Base-by-base conservation (phyloP, 2,888 invertebrate genomes). In the Tryphoninae sp. region DNA sequence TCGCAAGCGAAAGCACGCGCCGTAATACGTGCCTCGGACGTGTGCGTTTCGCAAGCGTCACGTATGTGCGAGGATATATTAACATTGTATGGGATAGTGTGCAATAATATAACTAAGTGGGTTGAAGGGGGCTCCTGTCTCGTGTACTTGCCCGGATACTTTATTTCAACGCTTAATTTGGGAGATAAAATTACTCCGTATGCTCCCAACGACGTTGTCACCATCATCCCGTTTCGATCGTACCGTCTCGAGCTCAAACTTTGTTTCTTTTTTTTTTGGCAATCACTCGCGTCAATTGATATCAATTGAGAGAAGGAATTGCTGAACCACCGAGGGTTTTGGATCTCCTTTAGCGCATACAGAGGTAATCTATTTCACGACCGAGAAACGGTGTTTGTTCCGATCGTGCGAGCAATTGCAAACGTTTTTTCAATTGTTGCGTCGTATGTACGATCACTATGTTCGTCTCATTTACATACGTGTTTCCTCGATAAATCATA, bases 201-300 rank as follows among this genome's bases (percentile, higher is more conserved):
- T 45, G 45, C 13, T 45, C 51, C 13, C 51, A 22, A 23, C 26
- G 13, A 45, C 58, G 11, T 55, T 40, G 22, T 62, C 64, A 42
- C 16, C 40, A 8, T 42, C 62, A 49, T 67, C 62, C 49, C 23
- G 45, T 75, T 64, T 9, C 42, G 45, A 55, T 68, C 62, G n/a
- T 49, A 33, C 22, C 59, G 45, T 53, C 11, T 13, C 13, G 13
- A 2, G 13, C 45, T 13, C 13, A 13, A 45, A 45, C 61, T 59
- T 26, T 72, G 19, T 67, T 61, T 81, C 68, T 49, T 72, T 71
- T 74, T 51, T 23, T 61, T 33, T 64, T 22, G 69, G 65, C 77
- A 80, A 80, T 77, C 74, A 58, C 23, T n/a, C 8, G 40, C 51
- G 59, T n/a, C 77, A 82, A 82, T 82, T 82, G 82, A 74, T 82